These are phyloP conservation scores for Lepidurus packardi DNA, from an alignment of 1,140 invertebrate genomes.

Conservation along the genomic window DNA sequence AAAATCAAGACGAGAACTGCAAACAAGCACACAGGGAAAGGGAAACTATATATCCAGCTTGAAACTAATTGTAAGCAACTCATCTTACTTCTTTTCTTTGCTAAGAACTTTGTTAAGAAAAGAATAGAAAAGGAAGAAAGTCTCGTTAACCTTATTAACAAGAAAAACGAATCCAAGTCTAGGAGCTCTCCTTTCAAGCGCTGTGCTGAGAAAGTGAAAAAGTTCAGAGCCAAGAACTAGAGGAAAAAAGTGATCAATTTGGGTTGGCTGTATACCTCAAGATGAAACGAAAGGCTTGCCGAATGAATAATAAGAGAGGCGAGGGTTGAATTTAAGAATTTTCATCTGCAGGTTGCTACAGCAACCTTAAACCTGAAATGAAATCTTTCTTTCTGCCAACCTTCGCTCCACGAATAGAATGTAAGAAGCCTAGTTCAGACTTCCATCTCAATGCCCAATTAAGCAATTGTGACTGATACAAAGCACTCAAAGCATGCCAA, in stretches of 20 bases:
- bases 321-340: background rate
- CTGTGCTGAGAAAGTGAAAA: background rate
- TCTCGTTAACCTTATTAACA: conserved; percentile 16
- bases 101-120: background rate
- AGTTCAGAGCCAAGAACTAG: background rate
- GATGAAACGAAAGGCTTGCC: conserved; percentile 13
- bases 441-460: background rate
- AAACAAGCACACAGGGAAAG: too few species aligned
- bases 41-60: too few species aligned
- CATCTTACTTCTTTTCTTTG: too few species aligned
- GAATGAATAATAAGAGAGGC: background rate
- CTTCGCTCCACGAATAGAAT: background rate
- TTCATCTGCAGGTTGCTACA: background rate
- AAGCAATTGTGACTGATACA: too few species aligned
- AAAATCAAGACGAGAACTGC: too few species aligned
- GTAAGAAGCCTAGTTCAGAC: background rate
- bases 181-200: background rate
- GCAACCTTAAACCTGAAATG: conserved; percentile 2
- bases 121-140: background rate
- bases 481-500: too few species aligned
- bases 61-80: too few species aligned
- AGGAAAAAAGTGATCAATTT: conserved; percentile 19
- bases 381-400: background rate
- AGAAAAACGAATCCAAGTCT: background rate
- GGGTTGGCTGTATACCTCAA: background rate